Evolutionary conservation across 2,888 invertebrate species (phyloP).

Genomic region (Acronicta alni): DNA sequence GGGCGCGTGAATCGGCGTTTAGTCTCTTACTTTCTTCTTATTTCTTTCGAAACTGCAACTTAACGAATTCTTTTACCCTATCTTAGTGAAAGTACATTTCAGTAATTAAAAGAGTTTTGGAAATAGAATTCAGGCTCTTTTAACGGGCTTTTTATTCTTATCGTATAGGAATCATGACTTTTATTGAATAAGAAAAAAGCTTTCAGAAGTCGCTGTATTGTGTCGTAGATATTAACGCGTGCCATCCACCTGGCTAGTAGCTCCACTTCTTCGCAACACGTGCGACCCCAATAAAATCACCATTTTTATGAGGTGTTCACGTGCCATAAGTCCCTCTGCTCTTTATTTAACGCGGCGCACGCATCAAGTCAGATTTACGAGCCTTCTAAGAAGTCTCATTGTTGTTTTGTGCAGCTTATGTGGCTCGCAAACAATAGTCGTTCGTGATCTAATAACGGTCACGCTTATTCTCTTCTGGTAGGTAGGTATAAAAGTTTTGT

Average conservation of each 20-base stretch:
- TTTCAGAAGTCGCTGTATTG: constrained; percentile 4
- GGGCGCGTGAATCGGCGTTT: constrained; percentile 70
- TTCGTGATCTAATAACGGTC: constrained; percentile 50
- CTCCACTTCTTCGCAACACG: constrained; percentile 58
- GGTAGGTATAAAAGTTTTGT: constrained; percentile 25
- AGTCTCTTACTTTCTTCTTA: constrained; percentile 59
- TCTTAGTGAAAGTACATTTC: constrained; percentile 40
- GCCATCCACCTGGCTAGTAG: constrained; percentile 37
- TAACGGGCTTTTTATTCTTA: constrained; percentile 13
- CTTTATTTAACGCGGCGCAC: constrained; percentile 69
- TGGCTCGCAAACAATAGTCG: constrained; percentile 51
- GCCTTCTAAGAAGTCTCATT: constrained; percentile 60
- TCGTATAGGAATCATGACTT: constrained; percentile 3
- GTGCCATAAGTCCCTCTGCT: constrained; percentile 68
- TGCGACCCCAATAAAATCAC: constrained; percentile 74
- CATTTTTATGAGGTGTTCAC: constrained; percentile 76
- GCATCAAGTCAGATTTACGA: constrained; percentile 69
- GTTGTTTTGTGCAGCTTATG: constrained; percentile 55
- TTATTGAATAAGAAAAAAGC: neutral
- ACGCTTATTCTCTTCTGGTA: constrained; percentile 43
- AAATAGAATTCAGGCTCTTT: constrained; percentile 23
- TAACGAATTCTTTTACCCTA: constrained; percentile 48
- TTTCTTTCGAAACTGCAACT: constrained; percentile 61
- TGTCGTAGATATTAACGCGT: constrained; percentile 26
- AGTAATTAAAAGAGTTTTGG: constrained; percentile 46